A percentile compares a stretch with the other conserved stretches of the same genome.
phyloP scores from a whole-genome alignment of 2,797 vertebrate genomes.

The Siniperca obscura region DNA sequence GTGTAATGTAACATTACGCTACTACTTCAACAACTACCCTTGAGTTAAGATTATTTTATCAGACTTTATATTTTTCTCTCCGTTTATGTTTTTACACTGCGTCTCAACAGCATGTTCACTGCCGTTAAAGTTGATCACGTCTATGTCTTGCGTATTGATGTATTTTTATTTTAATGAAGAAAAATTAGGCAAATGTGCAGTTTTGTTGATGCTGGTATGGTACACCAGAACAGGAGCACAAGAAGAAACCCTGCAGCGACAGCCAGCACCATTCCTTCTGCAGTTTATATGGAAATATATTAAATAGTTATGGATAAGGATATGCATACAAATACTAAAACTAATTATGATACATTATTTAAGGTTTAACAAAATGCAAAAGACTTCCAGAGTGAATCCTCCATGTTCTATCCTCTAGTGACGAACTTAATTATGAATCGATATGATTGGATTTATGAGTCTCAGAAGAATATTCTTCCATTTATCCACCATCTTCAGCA shows the following conservation, averaged over 20 bases:
- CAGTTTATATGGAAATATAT: background rate
- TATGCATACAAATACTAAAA: background rate
- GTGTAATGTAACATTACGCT: background rate
- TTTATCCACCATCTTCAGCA: background rate
- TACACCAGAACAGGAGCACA: no score
- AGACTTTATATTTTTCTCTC: background rate
- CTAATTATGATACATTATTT: background rate
- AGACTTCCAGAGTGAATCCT: background rate
- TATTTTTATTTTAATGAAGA: background rate
- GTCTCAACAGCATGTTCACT: background rate
- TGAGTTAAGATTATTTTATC: no score
- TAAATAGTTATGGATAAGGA: background rate
- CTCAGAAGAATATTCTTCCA: background rate
- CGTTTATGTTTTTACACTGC: background rate
- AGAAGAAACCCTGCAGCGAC: background rate
- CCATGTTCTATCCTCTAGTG: background rate
- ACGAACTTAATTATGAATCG: conserved; percentile 1
- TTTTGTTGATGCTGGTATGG: background rate
- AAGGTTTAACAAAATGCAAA: background rate
- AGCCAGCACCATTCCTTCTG: background rate
- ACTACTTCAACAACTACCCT: no score
- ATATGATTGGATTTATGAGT: background rate
- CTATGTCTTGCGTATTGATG: background rate
- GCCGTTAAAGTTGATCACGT: background rate
- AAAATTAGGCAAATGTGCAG: background rate